phyloP scores from a whole-genome alignment of 2,113 vertebrate genomes.

The Geococcyx californianus region DNA sequence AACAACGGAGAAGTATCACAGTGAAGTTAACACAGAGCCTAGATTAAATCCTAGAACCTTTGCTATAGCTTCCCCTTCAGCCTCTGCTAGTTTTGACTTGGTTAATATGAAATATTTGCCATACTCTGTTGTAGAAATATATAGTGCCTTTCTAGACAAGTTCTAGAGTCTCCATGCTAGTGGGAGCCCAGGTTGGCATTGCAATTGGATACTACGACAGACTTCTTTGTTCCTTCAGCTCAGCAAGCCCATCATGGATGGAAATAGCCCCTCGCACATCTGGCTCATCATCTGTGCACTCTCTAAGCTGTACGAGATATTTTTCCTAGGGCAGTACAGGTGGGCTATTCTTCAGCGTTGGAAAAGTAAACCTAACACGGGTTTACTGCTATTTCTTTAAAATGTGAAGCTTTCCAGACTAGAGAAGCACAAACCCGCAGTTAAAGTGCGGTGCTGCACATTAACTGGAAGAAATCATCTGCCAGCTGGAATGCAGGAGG shows the following conservation, averaged over 20 bases:
- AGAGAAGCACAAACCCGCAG: neutral
- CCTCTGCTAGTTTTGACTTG: neutral
- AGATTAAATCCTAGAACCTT: neutral
- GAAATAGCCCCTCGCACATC: neutral
- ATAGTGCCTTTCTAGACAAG: neutral
- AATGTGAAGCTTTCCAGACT: neutral
- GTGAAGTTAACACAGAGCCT: neutral
- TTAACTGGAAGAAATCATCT: neutral
- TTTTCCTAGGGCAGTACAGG: too few relatives aligned
- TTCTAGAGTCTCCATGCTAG: neutral
- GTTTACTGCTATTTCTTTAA: neutral
- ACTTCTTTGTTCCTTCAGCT: neutral
- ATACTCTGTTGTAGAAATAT: neutral
- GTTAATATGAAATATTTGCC: neutral
- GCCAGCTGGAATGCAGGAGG: neutral
- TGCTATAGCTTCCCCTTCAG: neutral
- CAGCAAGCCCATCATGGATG: too few relatives aligned
- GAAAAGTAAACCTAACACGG: too few relatives aligned
- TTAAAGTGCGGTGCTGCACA: neutral
- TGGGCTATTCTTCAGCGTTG: neutral
- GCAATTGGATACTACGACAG: neutral
- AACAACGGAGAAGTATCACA: neutral
- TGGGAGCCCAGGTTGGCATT: neutral
- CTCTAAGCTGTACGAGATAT: too few relatives aligned
- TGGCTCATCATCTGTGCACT: too few relatives aligned